Conservation (phyloP, 2,888 invertebrate genomes). For the Antheraea yamamai region DNA sequence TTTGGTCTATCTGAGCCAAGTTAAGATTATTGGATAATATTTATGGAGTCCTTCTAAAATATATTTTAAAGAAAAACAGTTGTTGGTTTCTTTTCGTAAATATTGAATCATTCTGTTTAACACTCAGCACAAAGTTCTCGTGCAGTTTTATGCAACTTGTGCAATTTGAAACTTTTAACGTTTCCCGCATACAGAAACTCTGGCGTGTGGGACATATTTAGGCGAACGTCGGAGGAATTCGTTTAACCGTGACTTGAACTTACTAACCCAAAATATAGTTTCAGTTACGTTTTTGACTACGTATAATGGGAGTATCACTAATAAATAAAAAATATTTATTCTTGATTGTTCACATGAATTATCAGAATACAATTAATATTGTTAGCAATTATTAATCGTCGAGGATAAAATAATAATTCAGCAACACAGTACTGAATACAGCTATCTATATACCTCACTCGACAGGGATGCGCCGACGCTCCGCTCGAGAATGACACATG, state of each 20-base stretch:
- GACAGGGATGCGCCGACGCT: too few species aligned
- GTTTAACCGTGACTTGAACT: conserved; percentile 1
- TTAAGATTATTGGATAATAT: too few species aligned
- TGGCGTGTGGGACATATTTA: conserved; percentile 27
- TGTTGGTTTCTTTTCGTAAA: not conserved
- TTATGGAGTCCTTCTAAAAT: too few species aligned
- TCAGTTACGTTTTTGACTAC: not conserved
- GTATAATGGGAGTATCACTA: not conserved
- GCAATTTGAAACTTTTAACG: conserved; percentile 25
- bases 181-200: conserved; percentile 18
- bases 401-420: too few species aligned
- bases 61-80: too few species aligned
- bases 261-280: not conserved
- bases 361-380: too few species aligned
- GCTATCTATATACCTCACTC: too few species aligned
- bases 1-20: too few species aligned
- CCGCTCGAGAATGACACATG: too few species aligned
- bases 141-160: conserved; percentile 19
- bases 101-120: conserved; percentile 7
- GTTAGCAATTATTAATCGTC: too few species aligned
- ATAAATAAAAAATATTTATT: not conserved
- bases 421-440: too few species aligned
- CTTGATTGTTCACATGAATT: too few species aligned
- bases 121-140: conserved; percentile 15
- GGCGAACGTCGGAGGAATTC: conserved; percentile 17